Base-by-base conservation (phyloP, 2,113 vertebrate genomes). In the Lophura nycthemera region DNA sequence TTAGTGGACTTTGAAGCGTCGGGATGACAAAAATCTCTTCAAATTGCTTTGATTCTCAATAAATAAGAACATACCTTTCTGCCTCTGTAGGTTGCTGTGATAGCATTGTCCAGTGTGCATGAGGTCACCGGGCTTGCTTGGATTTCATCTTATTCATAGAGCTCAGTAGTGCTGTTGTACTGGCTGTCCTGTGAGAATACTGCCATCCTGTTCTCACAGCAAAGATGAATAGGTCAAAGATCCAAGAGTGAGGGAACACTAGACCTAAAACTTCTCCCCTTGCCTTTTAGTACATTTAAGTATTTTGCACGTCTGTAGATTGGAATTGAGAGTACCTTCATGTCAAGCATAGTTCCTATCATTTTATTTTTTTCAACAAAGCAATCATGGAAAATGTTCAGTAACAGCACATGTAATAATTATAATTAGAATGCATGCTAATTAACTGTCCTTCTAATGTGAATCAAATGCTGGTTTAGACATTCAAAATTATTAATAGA, bases 341-440 rank as follows among this genome's bases (percentile, higher is more conserved):
- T 24, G 10, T 56, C 67, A 86, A 87, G 38, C 45, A 64, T 29
- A n/a, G 38, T 71, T 93, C 81, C 69, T 95, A 71, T 59, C 8
- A 80, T 79, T 69, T 81, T 27, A 69, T 18, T 90, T 70, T 72
- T 66, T 71, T 88, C 83, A 86, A 77, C 70, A 88, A 92, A 95
- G 79, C 27, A 83, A 73, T 89, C 3, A 76, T 93, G 78, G 34
- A 81, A 96, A 93, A 89, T 61, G 0, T 88, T 73, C 50, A 82
- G 72, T 90, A 94, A 93, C 48, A 87, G 78, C 47, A 95, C 90
- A 96, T 82, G 88, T 94, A 95, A 90, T 96, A 90, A 93, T 67
- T 92, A 93, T 96, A 90, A 93, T 71, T 92, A 92, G 89, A 94
- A 95, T 30, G 85, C 93, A 92, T 95, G 93, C 94, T 95, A 86